Conservation (phyloP, 1,140 invertebrate species). For the Polyergus mexicanus region DNA sequence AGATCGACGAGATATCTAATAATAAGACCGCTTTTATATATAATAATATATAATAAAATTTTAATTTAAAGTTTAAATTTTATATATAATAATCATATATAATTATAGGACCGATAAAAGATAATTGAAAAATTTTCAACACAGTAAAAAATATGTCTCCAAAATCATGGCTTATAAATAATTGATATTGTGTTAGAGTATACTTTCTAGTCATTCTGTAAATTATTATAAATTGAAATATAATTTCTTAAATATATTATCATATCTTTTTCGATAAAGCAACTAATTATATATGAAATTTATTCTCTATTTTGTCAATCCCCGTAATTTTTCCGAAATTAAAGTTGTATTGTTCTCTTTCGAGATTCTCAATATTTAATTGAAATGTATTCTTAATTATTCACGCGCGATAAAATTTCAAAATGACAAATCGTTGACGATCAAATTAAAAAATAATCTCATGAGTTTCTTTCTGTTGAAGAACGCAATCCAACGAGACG, state of each 20-base stretch:
- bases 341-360: not conserved
- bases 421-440: not conserved
- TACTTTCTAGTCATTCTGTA: not conserved
- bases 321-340: not conserved
- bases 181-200: not conserved
- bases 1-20: not conserved
- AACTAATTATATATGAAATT: not conserved
- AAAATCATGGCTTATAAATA: not conserved
- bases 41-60: too few relatives aligned
- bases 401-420: not conserved
- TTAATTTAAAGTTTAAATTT: too few relatives aligned
- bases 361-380: not conserved
- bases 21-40: too few relatives aligned
- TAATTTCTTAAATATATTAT: not conserved
- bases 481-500: conserved; percentile 17
- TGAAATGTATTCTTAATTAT: not conserved
- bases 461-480: not conserved
- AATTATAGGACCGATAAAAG: not conserved
- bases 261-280: not conserved
- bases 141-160: not conserved
- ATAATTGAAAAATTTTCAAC: not conserved
- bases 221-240: conserved; percentile 19
- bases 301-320: conserved; percentile 21
- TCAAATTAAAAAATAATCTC: conserved; percentile 20
- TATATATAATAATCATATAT: too few relatives aligned